Evolutionary conservation across 1,140 invertebrate species (phyloP).

Genomic region (Drosophila subpulchrella): DNA sequence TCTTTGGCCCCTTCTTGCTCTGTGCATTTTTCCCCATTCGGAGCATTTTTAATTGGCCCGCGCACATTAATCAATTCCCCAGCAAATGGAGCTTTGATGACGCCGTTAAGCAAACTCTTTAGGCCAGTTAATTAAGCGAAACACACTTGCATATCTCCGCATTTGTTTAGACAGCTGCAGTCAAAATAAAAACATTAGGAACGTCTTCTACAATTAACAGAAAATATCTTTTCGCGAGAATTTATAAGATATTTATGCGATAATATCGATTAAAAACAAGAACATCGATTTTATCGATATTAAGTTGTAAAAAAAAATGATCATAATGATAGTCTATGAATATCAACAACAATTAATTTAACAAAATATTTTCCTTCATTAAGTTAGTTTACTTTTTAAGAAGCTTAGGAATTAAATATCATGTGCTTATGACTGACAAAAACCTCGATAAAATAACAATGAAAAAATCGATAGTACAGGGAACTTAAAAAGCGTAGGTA

Average conservation of each 20-base stretch:
- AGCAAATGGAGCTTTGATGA: conserved; percentile 44
- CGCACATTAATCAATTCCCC: conserved; percentile 61
- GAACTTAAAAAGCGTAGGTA: no score
- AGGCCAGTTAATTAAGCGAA: conserved; percentile 44
- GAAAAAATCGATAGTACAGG: no score
- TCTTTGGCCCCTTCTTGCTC: background rate
- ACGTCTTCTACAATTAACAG: background rate
- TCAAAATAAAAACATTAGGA: background rate
- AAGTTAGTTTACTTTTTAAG: no score
- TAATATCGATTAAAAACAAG: background rate
- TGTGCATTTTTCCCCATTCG: conserved; percentile 1
- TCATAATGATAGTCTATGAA: background rate
- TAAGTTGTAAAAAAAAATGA: no score
- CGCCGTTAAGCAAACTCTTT: conserved; percentile 37
- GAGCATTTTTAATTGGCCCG: conserved; percentile 41
- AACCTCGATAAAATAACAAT: no score
- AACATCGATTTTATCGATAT: background rate
- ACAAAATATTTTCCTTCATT: no score
- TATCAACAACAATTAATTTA: background rate
- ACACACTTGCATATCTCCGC: conserved; percentile 4
- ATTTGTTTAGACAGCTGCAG: conserved; percentile 28
- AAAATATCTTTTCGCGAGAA: background rate
- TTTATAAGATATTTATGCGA: background rate
- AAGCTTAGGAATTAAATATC: no score
- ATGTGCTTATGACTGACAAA: background rate